Percentiles rank a stretch among this genome's conserved stretches.
Evolutionary conservation across 2,888 invertebrate genomes (phyloP).

Genomic region (Phrixothrix hirtus): DNA sequence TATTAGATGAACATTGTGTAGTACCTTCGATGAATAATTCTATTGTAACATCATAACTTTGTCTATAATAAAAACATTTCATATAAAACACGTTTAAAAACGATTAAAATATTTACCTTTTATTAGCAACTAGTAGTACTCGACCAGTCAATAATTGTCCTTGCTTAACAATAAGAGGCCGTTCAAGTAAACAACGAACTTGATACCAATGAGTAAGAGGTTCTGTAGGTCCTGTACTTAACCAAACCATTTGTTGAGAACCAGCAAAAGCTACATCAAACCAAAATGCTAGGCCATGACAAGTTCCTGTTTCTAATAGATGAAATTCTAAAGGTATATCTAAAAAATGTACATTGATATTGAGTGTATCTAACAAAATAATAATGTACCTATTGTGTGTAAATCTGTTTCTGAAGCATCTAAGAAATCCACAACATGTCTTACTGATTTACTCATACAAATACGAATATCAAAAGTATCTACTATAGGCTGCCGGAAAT

Average conservation of each 20-base stretch:
- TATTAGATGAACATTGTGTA: conserved; percentile 82
- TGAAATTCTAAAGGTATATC: conserved; percentile 94
- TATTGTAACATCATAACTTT: conserved; percentile 98
- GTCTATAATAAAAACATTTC: conserved; percentile 59
- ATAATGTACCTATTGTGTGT: conserved; percentile 83
- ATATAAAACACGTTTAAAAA: background rate
- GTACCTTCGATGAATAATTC: conserved; percentile 90
- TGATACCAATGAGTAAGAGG: conserved; percentile 99
- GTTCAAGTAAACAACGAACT: conserved; percentile 91
- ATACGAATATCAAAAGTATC: conserved; percentile 98
- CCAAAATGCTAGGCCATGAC: conserved; percentile 99
- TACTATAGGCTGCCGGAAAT: conserved; percentile 97
- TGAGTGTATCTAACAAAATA: too few species aligned
- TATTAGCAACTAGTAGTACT: conserved; percentile 88
- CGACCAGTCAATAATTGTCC: conserved; percentile 89
- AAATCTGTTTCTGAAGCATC: conserved; percentile 91
- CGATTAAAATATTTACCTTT: conserved; percentile 68
- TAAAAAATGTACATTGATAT: conserved; percentile 35
- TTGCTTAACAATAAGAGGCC: conserved; percentile 91
- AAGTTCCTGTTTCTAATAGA: conserved; percentile 87
- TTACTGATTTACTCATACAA: conserved; percentile 91
- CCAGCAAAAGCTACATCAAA: conserved; percentile 98
- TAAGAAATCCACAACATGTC: conserved; percentile 92
- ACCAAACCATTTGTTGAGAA: conserved; percentile 87
- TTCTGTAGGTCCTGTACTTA: conserved; percentile 97